phyloP scores from a whole-genome alignment of 2,888 invertebrate species.

The Colostygia pectinataria region DNA sequence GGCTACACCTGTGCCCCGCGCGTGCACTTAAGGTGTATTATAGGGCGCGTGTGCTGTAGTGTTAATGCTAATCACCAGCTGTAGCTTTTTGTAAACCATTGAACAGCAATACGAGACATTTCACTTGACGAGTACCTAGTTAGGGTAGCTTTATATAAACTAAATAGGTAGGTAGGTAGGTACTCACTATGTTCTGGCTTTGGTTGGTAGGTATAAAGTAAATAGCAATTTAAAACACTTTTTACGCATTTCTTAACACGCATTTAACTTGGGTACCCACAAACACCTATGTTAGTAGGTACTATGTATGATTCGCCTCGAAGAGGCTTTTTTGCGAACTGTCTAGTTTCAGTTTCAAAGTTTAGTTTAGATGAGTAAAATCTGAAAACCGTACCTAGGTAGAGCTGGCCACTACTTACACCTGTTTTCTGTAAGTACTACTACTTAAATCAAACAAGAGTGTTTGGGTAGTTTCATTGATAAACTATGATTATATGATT shows the following conservation, averaged over 20 bases:
- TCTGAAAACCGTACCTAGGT: too few relatives aligned
- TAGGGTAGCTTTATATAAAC: background rate
- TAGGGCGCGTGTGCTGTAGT: too few relatives aligned
- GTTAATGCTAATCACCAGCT: background rate
- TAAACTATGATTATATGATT: background rate
- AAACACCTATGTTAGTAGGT: background rate
- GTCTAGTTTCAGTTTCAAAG: too few relatives aligned
- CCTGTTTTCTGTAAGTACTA: too few relatives aligned
- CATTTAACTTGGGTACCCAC: background rate
- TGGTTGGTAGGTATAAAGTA: background rate
- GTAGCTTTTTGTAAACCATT: background rate
- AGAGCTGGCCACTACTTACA: too few relatives aligned
- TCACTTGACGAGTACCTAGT: background rate
- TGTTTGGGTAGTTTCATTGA: background rate
- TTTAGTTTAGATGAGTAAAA: too few relatives aligned
- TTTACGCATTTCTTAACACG: too few relatives aligned
- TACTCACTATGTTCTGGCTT: background rate
- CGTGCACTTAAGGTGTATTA: too few relatives aligned
- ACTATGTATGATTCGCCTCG: background rate
- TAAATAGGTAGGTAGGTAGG: background rate
- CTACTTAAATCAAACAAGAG: too few relatives aligned
- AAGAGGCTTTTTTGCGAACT: too few relatives aligned
- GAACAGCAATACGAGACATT: slow-evolving; percentile 2
- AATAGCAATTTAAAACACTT: background rate
- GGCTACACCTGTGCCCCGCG: too few relatives aligned